phyloP scores from a whole-genome alignment of 2,797 vertebrate genomes.

The Pantherophis vulpinus region DNA sequence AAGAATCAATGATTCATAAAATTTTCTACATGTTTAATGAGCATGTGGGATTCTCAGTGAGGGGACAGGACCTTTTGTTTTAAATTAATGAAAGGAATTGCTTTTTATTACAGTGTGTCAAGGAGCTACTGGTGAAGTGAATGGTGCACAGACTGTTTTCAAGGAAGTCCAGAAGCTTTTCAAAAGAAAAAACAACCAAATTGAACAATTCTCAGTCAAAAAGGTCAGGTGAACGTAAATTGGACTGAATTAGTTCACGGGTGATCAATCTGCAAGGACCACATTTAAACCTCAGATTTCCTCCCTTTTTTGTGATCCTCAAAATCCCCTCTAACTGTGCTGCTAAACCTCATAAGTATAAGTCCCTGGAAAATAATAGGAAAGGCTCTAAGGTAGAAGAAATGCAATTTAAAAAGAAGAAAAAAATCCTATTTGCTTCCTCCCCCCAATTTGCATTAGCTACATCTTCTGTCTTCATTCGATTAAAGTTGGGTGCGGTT shows the following conservation, averaged over 20 bases:
- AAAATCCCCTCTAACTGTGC: background rate
- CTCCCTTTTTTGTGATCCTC: background rate
- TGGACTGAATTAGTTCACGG: background rate
- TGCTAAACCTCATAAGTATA: background rate
- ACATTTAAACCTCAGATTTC: background rate
- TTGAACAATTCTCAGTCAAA: constrained; percentile 94
- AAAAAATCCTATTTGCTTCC: background rate
- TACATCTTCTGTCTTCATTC: background rate
- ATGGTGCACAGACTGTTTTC: constrained; percentile 83
- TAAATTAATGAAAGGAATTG: background rate
- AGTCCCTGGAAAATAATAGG: background rate
- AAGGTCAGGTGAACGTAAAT: constrained; percentile 69
- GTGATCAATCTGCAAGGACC: background rate
- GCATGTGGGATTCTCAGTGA: background rate
- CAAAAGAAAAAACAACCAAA: constrained; percentile 98
- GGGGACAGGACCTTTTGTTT: background rate
- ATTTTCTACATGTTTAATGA: background rate
- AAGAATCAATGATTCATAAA: background rate
- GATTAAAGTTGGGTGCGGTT: background rate
- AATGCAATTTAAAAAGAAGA: background rate
- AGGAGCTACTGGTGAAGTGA: constrained; percentile 89
- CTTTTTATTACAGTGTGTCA: constrained; percentile 83
- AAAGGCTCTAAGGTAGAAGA: background rate
- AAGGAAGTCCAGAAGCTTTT: constrained; percentile 93
- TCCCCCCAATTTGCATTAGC: background rate